Percentiles rank a stretch among this genome's conserved stretches.
These are phyloP conservation scores for Anguilla anguilla DNA, from an alignment of 2,797 vertebrate species.

Conservation along the genomic window DNA sequence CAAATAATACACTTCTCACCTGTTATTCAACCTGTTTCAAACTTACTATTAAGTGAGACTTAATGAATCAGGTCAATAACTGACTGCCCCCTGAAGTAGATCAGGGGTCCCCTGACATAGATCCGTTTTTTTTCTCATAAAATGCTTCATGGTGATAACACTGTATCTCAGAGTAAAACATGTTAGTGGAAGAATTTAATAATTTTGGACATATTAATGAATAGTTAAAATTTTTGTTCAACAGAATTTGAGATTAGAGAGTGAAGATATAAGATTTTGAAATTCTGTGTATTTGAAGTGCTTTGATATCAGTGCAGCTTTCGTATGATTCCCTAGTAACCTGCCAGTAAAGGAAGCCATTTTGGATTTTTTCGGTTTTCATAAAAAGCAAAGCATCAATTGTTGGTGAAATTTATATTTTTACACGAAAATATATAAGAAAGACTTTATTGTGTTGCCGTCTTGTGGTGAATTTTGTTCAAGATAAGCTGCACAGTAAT, in stretches of 20 bases:
- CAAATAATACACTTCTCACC: not conserved
- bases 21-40: not conserved
- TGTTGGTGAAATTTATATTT: not conserved
- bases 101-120: not conserved
- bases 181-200: not conserved
- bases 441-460: not conserved
- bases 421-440: not conserved
- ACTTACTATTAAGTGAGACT: not conserved
- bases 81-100: not conserved
- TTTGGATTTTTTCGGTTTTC: slow-evolving; percentile 6
- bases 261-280: not conserved
- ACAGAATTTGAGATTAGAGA: not conserved
- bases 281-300: not conserved
- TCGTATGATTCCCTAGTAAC: not conserved
- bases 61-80: not conserved
- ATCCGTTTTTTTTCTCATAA: not conserved
- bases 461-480: not conserved
- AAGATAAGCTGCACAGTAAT: not conserved
- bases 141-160: not conserved
- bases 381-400: not conserved
- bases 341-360: not conserved
- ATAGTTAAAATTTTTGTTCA: not conserved
- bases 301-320: not conserved
- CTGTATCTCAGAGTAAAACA: not conserved
- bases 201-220: not conserved